phyloP scores from a whole-genome alignment of 2,797 vertebrate species.

The Xyrichtys novacula region DNA sequence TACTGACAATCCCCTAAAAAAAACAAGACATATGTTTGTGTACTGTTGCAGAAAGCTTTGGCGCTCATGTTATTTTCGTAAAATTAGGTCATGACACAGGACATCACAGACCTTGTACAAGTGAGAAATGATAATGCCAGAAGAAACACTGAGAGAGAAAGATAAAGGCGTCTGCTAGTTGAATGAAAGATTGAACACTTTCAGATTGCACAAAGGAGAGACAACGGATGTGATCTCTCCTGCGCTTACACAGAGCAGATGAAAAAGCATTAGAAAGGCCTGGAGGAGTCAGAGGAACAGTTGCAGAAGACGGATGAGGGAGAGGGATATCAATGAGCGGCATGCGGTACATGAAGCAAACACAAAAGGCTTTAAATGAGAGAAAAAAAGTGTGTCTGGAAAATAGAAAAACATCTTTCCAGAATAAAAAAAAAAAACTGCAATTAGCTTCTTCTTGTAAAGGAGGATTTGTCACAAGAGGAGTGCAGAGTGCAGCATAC shows the following conservation, averaged over 20 bases:
- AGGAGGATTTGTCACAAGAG: background rate
- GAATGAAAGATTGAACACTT: conserved; percentile 59
- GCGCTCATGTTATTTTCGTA: conserved; percentile 15
- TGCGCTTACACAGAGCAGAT: conserved; percentile 59
- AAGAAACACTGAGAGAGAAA: conserved; percentile 7
- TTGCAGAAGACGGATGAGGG: conserved; percentile 45
- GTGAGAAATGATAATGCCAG: conserved; percentile 16
- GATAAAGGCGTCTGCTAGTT: conserved; percentile 36
- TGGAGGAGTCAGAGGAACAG: conserved; percentile 32
- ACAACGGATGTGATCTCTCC: conserved; percentile 61
- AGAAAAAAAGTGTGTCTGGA: conserved; percentile 24
- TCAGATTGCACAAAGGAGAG: conserved; percentile 57
- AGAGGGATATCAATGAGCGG: conserved; percentile 41
- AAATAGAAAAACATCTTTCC: conserved; percentile 17
- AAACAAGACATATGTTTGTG: background rate
- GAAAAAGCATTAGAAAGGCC: conserved; percentile 60
- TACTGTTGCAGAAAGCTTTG: background rate
- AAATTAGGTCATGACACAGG: conserved; percentile 58
- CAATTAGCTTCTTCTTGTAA: conserved; percentile 19
- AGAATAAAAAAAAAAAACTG: background rate
- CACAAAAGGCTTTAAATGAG: conserved; percentile 26
- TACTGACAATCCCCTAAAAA: background rate
- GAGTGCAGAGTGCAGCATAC: conserved; percentile 13
- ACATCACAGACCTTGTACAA: conserved; percentile 16
- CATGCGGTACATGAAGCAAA: conserved; percentile 3